Conservation (phyloP, 1,140 invertebrate genomes). For the Leptonema lineaticorne region DNA sequence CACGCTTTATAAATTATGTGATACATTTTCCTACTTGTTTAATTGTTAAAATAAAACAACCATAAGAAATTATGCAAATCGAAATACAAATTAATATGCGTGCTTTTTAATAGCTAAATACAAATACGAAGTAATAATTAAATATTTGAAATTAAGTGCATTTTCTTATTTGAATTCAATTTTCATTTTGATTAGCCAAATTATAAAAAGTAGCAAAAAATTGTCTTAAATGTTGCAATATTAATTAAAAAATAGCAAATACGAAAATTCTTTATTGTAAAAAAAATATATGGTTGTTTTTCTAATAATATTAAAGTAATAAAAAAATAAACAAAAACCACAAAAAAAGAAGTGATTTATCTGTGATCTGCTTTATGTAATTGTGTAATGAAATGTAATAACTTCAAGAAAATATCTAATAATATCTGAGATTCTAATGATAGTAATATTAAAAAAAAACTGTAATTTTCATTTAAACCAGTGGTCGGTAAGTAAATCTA, state of each 20-base stretch:
- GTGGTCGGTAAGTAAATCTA: no score
- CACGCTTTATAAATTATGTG: constrained; percentile 23
- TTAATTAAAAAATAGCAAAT: constrained; percentile 33
- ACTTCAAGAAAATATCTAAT: no score
- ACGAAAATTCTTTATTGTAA: constrained; percentile 35
- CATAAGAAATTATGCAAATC: background rate
- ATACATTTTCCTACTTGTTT: constrained; percentile 19
- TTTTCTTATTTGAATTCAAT: no score
- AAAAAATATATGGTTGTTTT: constrained; percentile 37
- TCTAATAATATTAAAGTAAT: constrained; percentile 33
- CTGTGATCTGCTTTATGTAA: constrained; percentile 40
- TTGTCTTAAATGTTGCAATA: constrained; percentile 40
- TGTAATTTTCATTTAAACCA: no score
- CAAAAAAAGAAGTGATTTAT: constrained; percentile 38
- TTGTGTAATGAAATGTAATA: constrained; percentile 29
- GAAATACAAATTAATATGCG: no score
- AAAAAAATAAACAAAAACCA: constrained; percentile 26
- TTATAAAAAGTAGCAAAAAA: constrained; percentile 23
- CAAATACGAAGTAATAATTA: background rate
- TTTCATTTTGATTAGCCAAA: no score
- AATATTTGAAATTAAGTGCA: no score
- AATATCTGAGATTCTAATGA: no score
- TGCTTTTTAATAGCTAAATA: no score
- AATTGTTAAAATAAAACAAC: background rate
- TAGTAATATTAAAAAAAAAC: no score